These are phyloP conservation scores for Oxyscelio sp. DNA, from an alignment of 2,888 invertebrate species.

Conservation along the genomic window DNA sequence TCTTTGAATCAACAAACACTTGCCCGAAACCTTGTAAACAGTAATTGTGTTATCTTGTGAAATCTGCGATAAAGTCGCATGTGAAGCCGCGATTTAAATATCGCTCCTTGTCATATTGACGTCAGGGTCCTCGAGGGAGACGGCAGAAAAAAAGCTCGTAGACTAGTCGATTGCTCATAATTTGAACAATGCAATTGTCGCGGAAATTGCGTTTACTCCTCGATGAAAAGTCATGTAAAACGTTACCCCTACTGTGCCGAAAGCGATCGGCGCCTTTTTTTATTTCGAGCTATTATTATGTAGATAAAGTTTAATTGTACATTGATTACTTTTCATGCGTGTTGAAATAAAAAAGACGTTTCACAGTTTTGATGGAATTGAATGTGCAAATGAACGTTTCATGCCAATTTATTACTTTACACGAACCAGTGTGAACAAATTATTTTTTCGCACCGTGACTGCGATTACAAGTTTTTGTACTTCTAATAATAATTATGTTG, in stretches of 20 bases:
- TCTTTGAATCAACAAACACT: no score
- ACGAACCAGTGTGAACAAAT: no score
- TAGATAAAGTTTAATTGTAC: slow-evolving; percentile 26
- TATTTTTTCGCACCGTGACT: no score
- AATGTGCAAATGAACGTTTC: slow-evolving; percentile 16
- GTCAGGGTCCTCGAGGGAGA: slow-evolving; percentile 51
- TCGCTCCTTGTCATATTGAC: slow-evolving; percentile 24
- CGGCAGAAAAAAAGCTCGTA: slow-evolving; percentile 19
- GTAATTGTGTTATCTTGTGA: no score
- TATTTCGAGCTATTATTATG: not conserved
- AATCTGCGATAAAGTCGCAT: slow-evolving; percentile 18
- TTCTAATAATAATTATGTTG: slow-evolving; percentile 16
- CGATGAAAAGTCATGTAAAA: not conserved
- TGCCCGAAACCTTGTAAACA: no score
- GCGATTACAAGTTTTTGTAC: slow-evolving; percentile 1
- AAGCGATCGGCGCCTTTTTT: not conserved
- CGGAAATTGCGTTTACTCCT: not conserved
- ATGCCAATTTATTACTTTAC: not conserved
- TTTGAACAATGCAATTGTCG: not conserved
- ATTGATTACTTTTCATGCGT: slow-evolving; percentile 14
- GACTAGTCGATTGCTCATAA: slow-evolving; percentile 22
- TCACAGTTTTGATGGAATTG: slow-evolving; percentile 22
- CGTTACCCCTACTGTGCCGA: not conserved
- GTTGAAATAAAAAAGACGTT: slow-evolving; percentile 6
- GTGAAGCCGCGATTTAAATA: slow-evolving; percentile 16